Evolutionary conservation across 2,797 vertebrate species (phyloP).

Genomic region (Hapalemur alaotrensis): DNA sequence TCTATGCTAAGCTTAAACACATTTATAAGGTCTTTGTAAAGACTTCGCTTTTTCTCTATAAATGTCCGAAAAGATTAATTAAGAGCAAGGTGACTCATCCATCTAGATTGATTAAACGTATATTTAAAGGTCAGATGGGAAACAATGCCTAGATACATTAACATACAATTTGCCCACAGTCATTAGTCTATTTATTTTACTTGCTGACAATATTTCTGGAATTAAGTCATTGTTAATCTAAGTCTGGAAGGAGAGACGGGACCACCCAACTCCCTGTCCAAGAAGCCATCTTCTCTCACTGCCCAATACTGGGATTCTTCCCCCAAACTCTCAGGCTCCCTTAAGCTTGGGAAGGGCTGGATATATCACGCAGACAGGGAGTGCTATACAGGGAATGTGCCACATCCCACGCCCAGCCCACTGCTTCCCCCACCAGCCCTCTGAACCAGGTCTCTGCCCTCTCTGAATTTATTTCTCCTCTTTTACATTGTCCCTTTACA

Average conservation of each 20-base stretch:
- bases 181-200: constrained; percentile 83
- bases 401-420: background rate
- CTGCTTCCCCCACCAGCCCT: background rate
- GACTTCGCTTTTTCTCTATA: constrained; percentile 74
- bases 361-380: background rate
- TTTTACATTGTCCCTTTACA: background rate
- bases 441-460: background rate
- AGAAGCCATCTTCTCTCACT: constrained; percentile 28
- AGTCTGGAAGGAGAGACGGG: constrained; percentile 60
- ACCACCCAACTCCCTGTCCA: constrained; percentile 60
- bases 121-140: constrained; percentile 74
- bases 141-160: constrained; percentile 76
- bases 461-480: background rate
- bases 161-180: constrained; percentile 78
- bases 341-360: background rate
- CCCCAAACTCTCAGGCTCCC: background rate
- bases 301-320: background rate
- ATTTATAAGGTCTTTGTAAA: constrained; percentile 61
- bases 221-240: constrained; percentile 84
- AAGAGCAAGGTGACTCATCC: constrained; percentile 71
- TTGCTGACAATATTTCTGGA: constrained; percentile 84
- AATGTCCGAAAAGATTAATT: constrained; percentile 73
- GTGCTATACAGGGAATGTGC: background rate
- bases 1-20: constrained; percentile 42
- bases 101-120: constrained; percentile 76